Conservation (phyloP, 2,797 vertebrate genomes). For the Oophaga sylvatica region DNA sequence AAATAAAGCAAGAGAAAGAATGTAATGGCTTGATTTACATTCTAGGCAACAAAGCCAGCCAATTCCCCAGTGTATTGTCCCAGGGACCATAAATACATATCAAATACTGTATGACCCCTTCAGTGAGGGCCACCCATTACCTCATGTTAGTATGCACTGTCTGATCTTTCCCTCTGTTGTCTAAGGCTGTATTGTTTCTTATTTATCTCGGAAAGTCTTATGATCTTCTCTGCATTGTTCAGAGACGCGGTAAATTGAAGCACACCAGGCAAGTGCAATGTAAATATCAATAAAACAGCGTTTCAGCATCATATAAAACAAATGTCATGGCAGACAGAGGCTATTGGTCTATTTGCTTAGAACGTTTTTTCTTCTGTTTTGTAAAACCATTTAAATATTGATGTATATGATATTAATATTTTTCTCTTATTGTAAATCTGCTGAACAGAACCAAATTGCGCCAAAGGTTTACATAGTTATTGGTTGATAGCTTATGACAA, state of each 20-base stretch:
- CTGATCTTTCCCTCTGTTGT: slow-evolving; percentile 33
- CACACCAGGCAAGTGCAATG: background rate
- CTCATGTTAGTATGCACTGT: slow-evolving; percentile 10
- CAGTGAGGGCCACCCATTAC: slow-evolving; percentile 31
- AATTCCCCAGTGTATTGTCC: slow-evolving; percentile 29
- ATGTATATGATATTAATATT: background rate
- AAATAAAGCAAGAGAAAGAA: slow-evolving; percentile 55
- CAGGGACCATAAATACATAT: slow-evolving; percentile 38
- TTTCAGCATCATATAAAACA: slow-evolving; percentile 1
- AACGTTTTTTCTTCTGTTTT: background rate
- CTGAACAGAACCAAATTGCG: background rate
- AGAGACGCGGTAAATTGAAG: slow-evolving; percentile 25
- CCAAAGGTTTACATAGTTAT: background rate
- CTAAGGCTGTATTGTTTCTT: slow-evolving; percentile 25
- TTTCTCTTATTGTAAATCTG: background rate
- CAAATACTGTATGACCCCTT: slow-evolving; percentile 39
- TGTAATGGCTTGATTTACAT: slow-evolving; percentile 57
- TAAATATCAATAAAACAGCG: slow-evolving; percentile 13
- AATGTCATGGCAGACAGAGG: background rate
- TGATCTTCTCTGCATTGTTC: slow-evolving; percentile 13
- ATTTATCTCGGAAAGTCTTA: slow-evolving; percentile 28
- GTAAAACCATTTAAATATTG: background rate
- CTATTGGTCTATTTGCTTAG: slow-evolving; percentile 18
- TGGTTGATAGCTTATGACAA: background rate
- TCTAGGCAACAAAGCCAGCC: slow-evolving; percentile 47